Evolutionary conservation across 2,797 vertebrate species (phyloP).

Genomic region (Macrochelys suwanniensis): DNA sequence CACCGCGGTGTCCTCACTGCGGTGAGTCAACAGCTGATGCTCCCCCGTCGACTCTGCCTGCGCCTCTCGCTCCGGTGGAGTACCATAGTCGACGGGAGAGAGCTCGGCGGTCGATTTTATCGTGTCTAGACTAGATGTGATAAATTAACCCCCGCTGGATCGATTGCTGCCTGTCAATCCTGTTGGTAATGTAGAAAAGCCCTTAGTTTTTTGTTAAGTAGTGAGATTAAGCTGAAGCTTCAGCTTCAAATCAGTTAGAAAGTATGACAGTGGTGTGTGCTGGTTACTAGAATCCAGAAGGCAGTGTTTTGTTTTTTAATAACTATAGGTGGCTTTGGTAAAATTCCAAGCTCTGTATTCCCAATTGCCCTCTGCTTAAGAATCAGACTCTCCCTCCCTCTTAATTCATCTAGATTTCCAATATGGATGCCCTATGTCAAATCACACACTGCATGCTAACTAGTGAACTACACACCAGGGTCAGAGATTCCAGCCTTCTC

Average conservation of each 20-base stretch:
- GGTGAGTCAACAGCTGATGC: no score
- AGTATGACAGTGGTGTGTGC: rapidly evolving
- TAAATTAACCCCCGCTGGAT: no score
- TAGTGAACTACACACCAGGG: background rate
- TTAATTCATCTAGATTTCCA: background rate
- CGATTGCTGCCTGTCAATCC: no score
- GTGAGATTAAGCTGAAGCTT: background rate
- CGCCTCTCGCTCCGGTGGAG: no score
- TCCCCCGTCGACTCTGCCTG: no score
- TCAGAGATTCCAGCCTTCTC: background rate
- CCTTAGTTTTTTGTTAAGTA: background rate
- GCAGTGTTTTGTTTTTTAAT: background rate
- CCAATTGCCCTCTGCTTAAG: background rate
- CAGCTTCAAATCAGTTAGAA: background rate
- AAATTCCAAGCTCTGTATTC: background rate
- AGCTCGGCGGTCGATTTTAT: no score
- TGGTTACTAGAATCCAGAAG: background rate
- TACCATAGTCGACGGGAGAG: no score
- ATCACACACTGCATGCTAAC: background rate
- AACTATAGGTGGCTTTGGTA: background rate
- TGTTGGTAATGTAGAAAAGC: no score
- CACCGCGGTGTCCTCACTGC: no score
- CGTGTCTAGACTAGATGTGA: no score
- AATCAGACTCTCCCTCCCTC: background rate
- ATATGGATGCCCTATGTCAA: background rate